Conservation (phyloP, 2,888 invertebrate genomes). For the Nephrotoma flavescens region DNA sequence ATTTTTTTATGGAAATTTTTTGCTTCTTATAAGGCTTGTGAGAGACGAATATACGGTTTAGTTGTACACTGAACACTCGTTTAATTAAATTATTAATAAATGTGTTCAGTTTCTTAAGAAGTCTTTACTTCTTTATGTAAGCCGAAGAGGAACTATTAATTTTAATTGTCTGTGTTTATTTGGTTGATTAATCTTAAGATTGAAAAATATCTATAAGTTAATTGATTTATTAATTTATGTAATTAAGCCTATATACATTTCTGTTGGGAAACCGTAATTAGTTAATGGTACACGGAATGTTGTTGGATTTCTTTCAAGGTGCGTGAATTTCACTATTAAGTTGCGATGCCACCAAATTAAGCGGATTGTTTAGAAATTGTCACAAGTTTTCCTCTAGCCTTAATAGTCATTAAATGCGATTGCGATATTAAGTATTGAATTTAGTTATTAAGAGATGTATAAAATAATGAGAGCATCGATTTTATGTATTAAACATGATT, state of each 20-base stretch:
- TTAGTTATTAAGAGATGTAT: background rate
- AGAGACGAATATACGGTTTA: background rate
- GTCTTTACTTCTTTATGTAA: background rate
- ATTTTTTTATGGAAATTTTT: background rate
- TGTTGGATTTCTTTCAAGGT: background rate
- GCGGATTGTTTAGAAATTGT: background rate
- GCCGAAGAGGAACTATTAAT: background rate
- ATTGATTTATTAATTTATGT: background rate
- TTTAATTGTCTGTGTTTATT: background rate
- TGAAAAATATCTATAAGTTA: background rate
- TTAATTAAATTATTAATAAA: background rate
- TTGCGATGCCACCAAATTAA: background rate
- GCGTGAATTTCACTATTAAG: background rate
- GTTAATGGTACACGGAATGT: background rate
- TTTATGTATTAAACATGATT: background rate
- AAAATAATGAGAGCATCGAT: background rate
- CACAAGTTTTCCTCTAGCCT: background rate
- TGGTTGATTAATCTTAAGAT: background rate
- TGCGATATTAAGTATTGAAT: background rate
- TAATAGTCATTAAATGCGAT: background rate
- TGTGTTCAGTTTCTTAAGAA: background rate
- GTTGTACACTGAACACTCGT: background rate
- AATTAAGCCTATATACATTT: background rate
- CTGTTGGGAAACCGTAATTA: background rate
- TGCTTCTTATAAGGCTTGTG: background rate